phyloP scores from a whole-genome alignment of 2,888 invertebrate genomes.

The Alviniconcha strummeri region DNA sequence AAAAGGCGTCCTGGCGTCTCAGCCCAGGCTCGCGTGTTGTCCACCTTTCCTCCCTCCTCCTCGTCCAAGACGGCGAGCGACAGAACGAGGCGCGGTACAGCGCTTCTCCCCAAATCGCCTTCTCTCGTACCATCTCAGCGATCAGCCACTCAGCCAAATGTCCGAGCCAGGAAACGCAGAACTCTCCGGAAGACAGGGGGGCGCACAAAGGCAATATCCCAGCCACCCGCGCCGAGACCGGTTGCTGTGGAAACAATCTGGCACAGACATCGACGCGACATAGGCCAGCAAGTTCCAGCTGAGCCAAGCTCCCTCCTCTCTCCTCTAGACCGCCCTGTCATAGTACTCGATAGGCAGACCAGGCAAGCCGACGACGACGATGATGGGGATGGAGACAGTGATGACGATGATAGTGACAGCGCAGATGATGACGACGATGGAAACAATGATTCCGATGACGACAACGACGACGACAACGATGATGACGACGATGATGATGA shows the following conservation, averaged over 20 bases:
- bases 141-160: no score
- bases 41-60: background rate
- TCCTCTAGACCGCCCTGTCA: no score
- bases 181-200: no score
- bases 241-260: background rate
- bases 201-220: no score
- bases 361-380: background rate
- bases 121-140: no score
- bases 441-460: background rate
- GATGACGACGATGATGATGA: background rate
- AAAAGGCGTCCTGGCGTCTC: background rate
- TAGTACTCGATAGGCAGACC: background rate
- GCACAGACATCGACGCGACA: constrained; percentile 11
- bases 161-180: no score
- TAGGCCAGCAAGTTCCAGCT: background rate
- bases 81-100: no score
- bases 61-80: no score
- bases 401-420: background rate
- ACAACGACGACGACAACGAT: background rate
- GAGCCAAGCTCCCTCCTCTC: background rate
- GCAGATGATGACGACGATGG: background rate
- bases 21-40: background rate
- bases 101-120: no score
- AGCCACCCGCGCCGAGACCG: no score
- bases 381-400: background rate